Evolutionary conservation across 2,113 vertebrate species (phyloP), one percentile per base, ranked within the genome.

Genomic region (Carollia perspicillata): DNA sequence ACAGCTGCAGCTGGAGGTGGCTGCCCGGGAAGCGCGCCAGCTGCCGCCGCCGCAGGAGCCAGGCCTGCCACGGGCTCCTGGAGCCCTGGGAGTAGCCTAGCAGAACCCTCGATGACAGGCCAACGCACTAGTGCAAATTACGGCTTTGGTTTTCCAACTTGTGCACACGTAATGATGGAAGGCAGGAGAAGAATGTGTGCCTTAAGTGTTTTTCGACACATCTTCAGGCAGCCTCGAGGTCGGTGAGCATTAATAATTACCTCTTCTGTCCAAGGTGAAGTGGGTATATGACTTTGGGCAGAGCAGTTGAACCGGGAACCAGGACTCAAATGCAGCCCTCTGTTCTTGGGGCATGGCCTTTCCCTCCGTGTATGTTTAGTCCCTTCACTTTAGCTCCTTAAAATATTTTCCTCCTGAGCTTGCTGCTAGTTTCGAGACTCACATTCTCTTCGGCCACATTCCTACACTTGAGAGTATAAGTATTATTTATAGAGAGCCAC

Each of bases 1-100:
- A 89, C 93, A 94, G 91, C 93, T 93, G 97, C 47, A 30, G 74
- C 86, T 79, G 93, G 86, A 93, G 92, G 89, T 63, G 89, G 93
- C 91, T 16, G 60, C 72, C 94, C 10, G 49, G 96, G 95, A 80
- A 35, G 92, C 23, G 0, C 23, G 96, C 97, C 97, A 97, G 89
- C 78, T 53, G 94, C 71, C 30, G 94, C 90, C 90, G 35, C 95
- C 3, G 17, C 16, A 12, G 69, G 44, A 79, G 72, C 85, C 92
- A 0, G 89, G 71, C 84, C 14, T n/a, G 72, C 77, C 42, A 8
- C 20, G 22, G 80, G 74, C 91, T 42, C 84, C 65, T 16, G 20
- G 2, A 12, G 58, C 55, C 88, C 79, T 63, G 12, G 87, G 26
- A 86, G 89, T 91, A 20, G 88, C 84, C 58, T 30, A 6, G 49